phyloP scores from a whole-genome alignment of 2,888 invertebrate species.

The Andrena fulva region DNA sequence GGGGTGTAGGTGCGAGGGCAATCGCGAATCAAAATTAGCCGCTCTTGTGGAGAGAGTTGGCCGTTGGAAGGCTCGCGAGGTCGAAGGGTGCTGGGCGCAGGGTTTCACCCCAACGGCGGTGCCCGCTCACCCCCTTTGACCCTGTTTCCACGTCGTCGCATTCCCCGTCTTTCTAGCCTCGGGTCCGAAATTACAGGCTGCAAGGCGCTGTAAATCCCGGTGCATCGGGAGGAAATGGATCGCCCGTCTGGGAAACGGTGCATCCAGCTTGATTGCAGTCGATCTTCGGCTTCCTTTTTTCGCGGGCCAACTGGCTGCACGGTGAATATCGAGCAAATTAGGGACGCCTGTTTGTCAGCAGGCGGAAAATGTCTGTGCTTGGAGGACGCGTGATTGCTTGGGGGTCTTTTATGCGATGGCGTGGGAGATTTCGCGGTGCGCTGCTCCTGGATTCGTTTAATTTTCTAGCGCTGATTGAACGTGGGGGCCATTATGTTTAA shows the following conservation, averaged over 20 bases:
- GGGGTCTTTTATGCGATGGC: not conserved
- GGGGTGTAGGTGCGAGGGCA: constrained; percentile 44
- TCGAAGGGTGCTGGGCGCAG: constrained; percentile 46
- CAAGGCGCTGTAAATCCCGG: constrained; percentile 60
- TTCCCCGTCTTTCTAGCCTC: constrained; percentile 54
- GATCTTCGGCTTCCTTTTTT: constrained; percentile 39
- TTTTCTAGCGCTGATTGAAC: too few relatives aligned
- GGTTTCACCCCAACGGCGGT: constrained; percentile 39
- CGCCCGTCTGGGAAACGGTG: constrained; percentile 53
- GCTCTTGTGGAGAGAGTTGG: constrained; percentile 53
- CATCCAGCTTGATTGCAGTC: constrained; percentile 55
- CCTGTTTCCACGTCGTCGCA: constrained; percentile 66
- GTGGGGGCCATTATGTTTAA: too few relatives aligned
- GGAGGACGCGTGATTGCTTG: constrained; percentile 1
- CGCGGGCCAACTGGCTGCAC: constrained; percentile 9
- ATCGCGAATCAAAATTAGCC: constrained; percentile 67
- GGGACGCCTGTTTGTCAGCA: constrained; percentile 31
- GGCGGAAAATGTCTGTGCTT: constrained; percentile 15
- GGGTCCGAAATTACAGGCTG: constrained; percentile 61
- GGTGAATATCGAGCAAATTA: constrained; percentile 28
- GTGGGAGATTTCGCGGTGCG: not conserved
- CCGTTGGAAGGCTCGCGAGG: constrained; percentile 42
- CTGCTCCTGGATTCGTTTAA: too few relatives aligned
- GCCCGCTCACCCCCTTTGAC: constrained; percentile 48
- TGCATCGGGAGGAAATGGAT: constrained; percentile 64